Base-by-base conservation (phyloP, 2,797 vertebrate species). In the Naso thynnoides region DNA sequence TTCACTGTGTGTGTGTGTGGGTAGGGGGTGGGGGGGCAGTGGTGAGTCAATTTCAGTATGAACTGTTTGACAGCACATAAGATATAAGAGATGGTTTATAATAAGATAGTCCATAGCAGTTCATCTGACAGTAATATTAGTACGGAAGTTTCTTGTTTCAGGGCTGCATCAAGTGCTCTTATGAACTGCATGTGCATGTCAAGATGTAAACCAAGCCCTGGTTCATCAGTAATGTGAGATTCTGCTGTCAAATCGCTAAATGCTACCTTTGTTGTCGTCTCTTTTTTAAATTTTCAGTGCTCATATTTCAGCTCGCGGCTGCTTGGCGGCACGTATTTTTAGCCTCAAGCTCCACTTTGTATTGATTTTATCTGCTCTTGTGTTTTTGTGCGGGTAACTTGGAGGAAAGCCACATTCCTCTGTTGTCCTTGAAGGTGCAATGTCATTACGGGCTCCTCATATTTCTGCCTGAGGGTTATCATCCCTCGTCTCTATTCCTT, bases 311-410 rank as follows among this genome's bases (percentile, higher is more conserved):
- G 82, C 73, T 78, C 27, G 13, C 71, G 23, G 71, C 72, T 78
- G 66, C 82, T 83, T 44, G 73, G 68, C 68, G 5, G 8, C 70
- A 53, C 59, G 29, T 92, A 90, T 88, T 88, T 92, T 89, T 89
- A 91, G 88, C 86, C 73, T 23, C 38, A 4, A 81, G 79, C 81
- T 83, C 70, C 74, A 58, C 84, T 89, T 83, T 85, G 64, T 90
- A 92, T 93, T 45, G 91, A 94, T 91, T 84, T 65, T 62, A 87
- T 92, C 86, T 85, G 66, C 80, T 90, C 67, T 58, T 57, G 82
- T 81, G 79, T 87, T 83, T 76, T 76, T 86, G 65, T 81, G 81
- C 49, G 65, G 81, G 83, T 36, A 55, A 49, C 70, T 73, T 88
- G 92, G 87, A 89, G 54, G 75, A 65, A 61, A 79, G 89, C 89